Evolutionary conservation across 2,113 vertebrate genomes (phyloP).

Genomic region (Ariopsis seemanni): DNA sequence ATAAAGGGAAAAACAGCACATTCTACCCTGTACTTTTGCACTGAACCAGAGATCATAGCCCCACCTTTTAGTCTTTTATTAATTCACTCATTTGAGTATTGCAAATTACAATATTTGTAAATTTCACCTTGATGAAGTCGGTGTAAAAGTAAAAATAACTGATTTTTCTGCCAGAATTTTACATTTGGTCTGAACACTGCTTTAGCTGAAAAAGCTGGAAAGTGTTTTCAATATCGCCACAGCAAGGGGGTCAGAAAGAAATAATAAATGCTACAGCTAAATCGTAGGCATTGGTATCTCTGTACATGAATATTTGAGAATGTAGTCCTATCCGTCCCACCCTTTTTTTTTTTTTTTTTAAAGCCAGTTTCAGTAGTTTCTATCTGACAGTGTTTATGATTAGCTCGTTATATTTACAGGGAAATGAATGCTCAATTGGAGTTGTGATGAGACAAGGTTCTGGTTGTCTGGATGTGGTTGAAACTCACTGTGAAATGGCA

Average conservation of each 20-base stretch:
- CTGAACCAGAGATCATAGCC: neutral
- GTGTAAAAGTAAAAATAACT: neutral
- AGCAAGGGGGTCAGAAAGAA: neutral
- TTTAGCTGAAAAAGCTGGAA: neutral
- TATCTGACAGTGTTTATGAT: neutral
- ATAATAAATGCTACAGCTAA: neutral
- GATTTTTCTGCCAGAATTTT: neutral
- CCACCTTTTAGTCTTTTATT: neutral
- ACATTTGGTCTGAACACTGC: neutral
- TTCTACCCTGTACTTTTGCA: neutral
- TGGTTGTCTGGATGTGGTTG: neutral
- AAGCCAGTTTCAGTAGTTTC: neutral
- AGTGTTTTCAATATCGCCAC: neutral
- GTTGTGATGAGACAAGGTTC: neutral
- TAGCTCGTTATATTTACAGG: neutral
- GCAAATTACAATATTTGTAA: neutral
- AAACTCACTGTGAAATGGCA: slow-evolving; percentile 2
- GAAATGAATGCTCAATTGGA: neutral
- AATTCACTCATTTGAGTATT: neutral
- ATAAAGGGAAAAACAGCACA: neutral
- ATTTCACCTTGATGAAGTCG: neutral
- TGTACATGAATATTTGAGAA: neutral
- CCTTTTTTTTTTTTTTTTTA: too few species aligned
- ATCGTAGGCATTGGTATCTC: neutral
- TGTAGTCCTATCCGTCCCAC: too few species aligned